Evolutionary conservation across 2,888 invertebrate species (phyloP).

Genomic region (Myathropa florea): DNA sequence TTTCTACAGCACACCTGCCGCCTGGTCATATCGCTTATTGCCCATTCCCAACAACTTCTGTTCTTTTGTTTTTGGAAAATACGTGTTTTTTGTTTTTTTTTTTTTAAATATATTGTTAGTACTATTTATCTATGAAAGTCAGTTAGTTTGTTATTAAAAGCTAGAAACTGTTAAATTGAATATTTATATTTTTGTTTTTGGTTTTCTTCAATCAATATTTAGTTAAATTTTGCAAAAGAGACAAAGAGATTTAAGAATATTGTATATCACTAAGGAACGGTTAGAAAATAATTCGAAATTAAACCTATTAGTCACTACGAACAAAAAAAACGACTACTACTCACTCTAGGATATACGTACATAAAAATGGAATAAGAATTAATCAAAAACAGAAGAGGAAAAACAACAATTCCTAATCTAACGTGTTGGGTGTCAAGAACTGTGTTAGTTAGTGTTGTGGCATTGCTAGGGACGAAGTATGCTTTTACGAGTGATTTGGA

Average conservation of each 20-base stretch:
- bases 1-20: constrained; percentile 83
- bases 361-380: constrained; percentile 41
- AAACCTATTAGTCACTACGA: constrained; percentile 20
- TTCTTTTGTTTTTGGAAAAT: constrained; percentile 44
- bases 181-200: constrained; percentile 7
- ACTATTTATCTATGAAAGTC: constrained; percentile 39
- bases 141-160: constrained; percentile 38
- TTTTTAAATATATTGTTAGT: constrained; percentile 37
- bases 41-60: constrained; percentile 84
- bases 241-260: constrained; percentile 14
- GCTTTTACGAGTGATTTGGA: background rate
- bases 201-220: constrained; percentile 16
- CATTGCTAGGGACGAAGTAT: constrained; percentile 9
- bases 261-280: background rate
- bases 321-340: constrained; percentile 1
- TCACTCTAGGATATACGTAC: background rate
- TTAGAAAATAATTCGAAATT: background rate
- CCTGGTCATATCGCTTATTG: constrained; percentile 87
- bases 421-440: background rate
- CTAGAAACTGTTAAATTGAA: constrained; percentile 54
- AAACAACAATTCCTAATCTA: background rate
- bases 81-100: constrained; percentile 20
- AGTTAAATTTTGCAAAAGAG: constrained; percentile 34
- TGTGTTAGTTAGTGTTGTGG: background rate
- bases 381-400: background rate